Conservation (phyloP, 2,797 vertebrate genomes). For the Triplophysa bombifrons region DNA sequence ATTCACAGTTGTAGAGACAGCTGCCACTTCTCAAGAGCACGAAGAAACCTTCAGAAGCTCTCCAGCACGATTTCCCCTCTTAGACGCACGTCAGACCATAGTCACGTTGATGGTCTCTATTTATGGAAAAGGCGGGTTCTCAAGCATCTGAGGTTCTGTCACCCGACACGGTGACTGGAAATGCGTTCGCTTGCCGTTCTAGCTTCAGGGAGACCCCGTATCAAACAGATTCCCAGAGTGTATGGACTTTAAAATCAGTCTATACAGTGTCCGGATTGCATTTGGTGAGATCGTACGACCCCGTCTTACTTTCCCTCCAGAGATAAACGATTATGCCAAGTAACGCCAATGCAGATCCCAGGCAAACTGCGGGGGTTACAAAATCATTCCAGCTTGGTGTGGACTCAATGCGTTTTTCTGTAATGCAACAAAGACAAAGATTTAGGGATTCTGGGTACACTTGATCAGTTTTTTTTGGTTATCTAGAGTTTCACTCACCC, state of each 20-base stretch:
- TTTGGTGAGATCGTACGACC: conserved; percentile 72
- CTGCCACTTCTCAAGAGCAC: conserved; percentile 6
- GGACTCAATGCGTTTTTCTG: conserved; percentile 59
- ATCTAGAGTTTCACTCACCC: conserved; percentile 61
- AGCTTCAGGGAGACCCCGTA: neutral
- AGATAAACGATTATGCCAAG: conserved; percentile 64
- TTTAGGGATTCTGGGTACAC: neutral
- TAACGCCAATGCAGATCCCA: conserved; percentile 38
- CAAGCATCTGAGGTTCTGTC: conserved; percentile 11
- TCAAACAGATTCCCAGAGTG: neutral
- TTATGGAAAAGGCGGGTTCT: conserved; percentile 10
- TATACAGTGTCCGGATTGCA: conserved; percentile 51
- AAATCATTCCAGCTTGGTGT: conserved; percentile 43
- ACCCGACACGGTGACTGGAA: conserved; percentile 1
- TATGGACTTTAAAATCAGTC: neutral
- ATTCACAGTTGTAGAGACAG: neutral
- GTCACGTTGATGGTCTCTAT: conserved; percentile 6
- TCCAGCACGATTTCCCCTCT: neutral
- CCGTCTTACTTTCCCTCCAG: conserved; percentile 71
- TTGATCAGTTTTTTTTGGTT: no score
- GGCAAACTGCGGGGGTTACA: conserved; percentile 54
- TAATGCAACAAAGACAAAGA: neutral
- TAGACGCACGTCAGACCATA: neutral
- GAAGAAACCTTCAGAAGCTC: neutral
- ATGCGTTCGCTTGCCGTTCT: conserved; percentile 16